phyloP scores from a whole-genome alignment of 2,113 vertebrate genomes.

The Penelope pileata region DNA sequence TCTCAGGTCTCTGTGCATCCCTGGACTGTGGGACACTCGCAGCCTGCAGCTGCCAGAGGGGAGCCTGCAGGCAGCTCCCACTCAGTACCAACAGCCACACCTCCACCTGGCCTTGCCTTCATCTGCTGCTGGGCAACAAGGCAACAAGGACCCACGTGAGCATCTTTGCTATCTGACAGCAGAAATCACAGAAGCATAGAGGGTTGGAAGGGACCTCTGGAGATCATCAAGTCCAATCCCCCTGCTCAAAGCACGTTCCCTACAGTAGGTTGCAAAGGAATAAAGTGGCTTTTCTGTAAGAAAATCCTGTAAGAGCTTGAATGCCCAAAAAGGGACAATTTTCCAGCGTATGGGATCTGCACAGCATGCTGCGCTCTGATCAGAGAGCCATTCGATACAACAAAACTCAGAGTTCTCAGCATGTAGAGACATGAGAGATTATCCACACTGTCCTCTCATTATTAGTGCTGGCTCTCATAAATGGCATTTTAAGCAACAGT shows the following conservation, averaged over 20 bases:
- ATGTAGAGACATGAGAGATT: background rate
- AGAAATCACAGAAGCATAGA: too few relatives aligned
- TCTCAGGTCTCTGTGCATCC: background rate
- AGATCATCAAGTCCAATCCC: too few relatives aligned
- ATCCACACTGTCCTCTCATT: background rate
- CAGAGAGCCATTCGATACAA: background rate
- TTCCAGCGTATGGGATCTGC: too few relatives aligned
- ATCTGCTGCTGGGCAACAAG: too few relatives aligned
- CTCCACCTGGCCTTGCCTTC: background rate
- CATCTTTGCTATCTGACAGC: background rate
- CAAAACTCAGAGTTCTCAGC: background rate
- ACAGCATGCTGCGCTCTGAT: background rate
- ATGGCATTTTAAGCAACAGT: background rate
- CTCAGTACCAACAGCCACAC: too few relatives aligned
- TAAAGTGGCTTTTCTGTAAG: background rate
- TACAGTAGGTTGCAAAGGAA: too few relatives aligned
- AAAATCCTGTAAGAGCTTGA: background rate
- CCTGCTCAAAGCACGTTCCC: too few relatives aligned
- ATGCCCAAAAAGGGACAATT: background rate
- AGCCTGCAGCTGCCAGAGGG: background rate
- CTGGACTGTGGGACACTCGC: background rate
- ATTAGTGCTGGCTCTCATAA: background rate
- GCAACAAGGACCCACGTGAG: rapidly evolving
- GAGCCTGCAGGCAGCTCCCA: background rate
- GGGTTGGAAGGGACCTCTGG: too few relatives aligned